Base-by-base conservation (phyloP, 2,888 invertebrate species). In the Augiades crinisus region DNA sequence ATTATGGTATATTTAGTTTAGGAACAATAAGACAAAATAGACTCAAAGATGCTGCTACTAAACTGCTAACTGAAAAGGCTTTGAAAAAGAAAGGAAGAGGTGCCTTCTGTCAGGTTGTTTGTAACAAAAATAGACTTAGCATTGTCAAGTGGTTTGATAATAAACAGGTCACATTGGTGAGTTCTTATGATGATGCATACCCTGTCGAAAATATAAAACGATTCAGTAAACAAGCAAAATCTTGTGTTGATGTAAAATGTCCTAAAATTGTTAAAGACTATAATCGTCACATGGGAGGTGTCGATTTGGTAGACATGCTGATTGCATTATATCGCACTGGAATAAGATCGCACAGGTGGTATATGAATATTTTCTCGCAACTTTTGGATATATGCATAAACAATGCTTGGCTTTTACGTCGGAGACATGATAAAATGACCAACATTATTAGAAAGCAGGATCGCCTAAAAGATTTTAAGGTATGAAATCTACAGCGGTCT, bases 261-360 rank as follows among this genome's bases (percentile, higher is more conserved):
- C 61, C 64, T n/a, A 40, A 60, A 37, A 36, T 65, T 2, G 61
- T 65, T 5, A 57, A 55, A 46, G 49, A 61, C 16, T 62, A 63
- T 36, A 65, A 64, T 53, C 55, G 55, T 8, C 59, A 63, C 31
- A 61, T 63, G 63, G 60, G 61, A 21, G 63, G 61, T 37, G 47
- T 47, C 1, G 51, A 55, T 21, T 24, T 52, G 27, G 49, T 53
- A 30, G 47, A 56, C 24, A 53, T 56, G 53, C 41, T 56, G 6
- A 51, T 53, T 12, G 38, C 50, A 8, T 37, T 56, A 34, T 55
- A 57, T 45, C 30, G 54, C 8, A 64, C 58, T 8, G 56, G 53
- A n/a, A 58, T 63, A 16, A 63, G 50, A 54, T 47, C 56, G 8
- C 59, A 56, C 46, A 49, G 60, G 21, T 62, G 62, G 63, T 65